phyloP scores from a whole-genome alignment of 2,113 vertebrate genomes.

The Prochilodus magdalenae region DNA sequence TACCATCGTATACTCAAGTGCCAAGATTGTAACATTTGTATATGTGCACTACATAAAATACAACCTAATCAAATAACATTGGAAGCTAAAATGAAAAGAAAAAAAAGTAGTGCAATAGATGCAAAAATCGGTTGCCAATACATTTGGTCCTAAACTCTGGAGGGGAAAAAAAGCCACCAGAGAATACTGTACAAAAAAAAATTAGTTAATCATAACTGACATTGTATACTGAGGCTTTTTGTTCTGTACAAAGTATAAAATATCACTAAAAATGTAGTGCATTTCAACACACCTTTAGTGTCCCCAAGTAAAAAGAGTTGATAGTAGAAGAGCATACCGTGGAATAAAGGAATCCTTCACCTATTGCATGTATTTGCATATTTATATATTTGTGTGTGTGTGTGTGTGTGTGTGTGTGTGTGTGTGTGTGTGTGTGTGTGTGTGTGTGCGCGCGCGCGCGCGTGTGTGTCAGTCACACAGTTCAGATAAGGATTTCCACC shows the following conservation, averaged over 20 bases:
- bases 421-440: not conserved
- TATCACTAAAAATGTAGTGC: slow-evolving; percentile 52
- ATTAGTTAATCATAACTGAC: slow-evolving; percentile 9
- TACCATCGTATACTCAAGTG: slow-evolving; percentile 64
- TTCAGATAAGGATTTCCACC: slow-evolving; percentile 83
- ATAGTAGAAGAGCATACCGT: slow-evolving; percentile 4
- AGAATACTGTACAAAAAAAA: slow-evolving; percentile 57
- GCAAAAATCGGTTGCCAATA: slow-evolving; percentile 48
- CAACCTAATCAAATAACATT: slow-evolving; percentile 59
- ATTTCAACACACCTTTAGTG: slow-evolving; percentile 53
- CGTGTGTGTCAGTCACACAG: not conserved
- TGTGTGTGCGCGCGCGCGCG: not conserved
- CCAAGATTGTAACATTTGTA: slow-evolving; percentile 60
- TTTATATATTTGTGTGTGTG: too few species aligned
- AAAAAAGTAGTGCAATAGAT: slow-evolving; percentile 55
- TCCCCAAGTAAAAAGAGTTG: slow-evolving; percentile 25
- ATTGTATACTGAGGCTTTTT: slow-evolving; percentile 1
- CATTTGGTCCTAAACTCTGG: slow-evolving; percentile 67
- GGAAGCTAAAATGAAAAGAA: slow-evolving; percentile 45
- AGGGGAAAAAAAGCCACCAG: slow-evolving; percentile 30
- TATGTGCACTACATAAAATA: slow-evolving; percentile 60
- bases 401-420: slow-evolving; percentile 2
- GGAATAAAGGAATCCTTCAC: slow-evolving; percentile 60
- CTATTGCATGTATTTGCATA: slow-evolving; percentile 42
- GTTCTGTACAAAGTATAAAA: slow-evolving; percentile 33